Conservation (phyloP, 2,888 invertebrate genomes). For the Drosophila fulvimacula region DNA sequence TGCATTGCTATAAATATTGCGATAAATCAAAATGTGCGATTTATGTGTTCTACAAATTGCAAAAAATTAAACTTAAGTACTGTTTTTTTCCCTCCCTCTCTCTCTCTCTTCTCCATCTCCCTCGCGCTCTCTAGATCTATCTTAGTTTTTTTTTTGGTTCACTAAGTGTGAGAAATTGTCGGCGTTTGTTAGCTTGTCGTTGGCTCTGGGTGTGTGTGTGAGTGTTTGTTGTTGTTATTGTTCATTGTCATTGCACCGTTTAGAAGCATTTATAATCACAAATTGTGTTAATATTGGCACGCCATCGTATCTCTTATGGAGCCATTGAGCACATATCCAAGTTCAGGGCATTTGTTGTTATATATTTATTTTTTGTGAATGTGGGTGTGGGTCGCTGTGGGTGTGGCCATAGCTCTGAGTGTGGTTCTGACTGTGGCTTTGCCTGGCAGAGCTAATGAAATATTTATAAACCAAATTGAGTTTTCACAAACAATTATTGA, state of each 20-base stretch:
- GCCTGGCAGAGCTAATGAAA: slow-evolving; percentile 63
- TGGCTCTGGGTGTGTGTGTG: slow-evolving; percentile 33
- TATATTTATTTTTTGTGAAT: slow-evolving; percentile 20
- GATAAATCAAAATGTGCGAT: slow-evolving; percentile 81
- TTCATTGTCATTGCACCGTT: slow-evolving; percentile 79
- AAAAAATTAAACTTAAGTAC: slow-evolving; percentile 81
- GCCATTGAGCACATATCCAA: slow-evolving; percentile 57
- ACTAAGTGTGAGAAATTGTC: slow-evolving; percentile 78
- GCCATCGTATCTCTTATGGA: slow-evolving; percentile 61
- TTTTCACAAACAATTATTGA: slow-evolving; percentile 70
- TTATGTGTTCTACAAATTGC: slow-evolving; percentile 81
- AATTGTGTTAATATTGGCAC: slow-evolving; percentile 81
- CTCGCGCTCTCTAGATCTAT: slow-evolving; percentile 2
- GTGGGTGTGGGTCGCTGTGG: slow-evolving; percentile 39
- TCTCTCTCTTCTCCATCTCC: slow-evolving; percentile 15
- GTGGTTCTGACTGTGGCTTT: slow-evolving; percentile 20
- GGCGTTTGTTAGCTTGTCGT: slow-evolving; percentile 63
- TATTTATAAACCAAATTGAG: slow-evolving; percentile 77
- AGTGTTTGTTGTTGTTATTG: slow-evolving; percentile 53
- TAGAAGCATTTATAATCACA: slow-evolving; percentile 78
- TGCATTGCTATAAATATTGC: slow-evolving; percentile 80
- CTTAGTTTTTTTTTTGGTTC: slow-evolving; percentile 37
- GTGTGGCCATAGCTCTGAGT: slow-evolving; percentile 35
- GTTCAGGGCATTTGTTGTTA: slow-evolving; percentile 62
- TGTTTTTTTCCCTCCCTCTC: slow-evolving; percentile 51